These are phyloP conservation scores for Campylomormyrus tamandua DNA, from an alignment of 2,113 vertebrate genomes.

Conservation along the genomic window DNA sequence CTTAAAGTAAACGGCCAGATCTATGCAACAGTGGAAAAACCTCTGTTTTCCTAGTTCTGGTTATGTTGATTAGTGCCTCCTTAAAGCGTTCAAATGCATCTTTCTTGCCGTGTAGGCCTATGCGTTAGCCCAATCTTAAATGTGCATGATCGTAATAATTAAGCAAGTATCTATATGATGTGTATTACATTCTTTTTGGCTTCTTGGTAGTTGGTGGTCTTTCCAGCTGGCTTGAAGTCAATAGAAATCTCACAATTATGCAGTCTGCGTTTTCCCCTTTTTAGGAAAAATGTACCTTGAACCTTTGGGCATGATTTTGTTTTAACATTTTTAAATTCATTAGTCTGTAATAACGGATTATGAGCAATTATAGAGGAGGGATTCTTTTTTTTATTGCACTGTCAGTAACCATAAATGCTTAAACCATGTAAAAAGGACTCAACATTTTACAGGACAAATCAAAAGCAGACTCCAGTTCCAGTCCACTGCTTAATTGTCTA, in stretches of 20 bases:
- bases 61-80: neutral
- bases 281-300: neutral
- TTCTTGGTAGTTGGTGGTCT: neutral
- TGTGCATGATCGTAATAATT: neutral
- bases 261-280: neutral
- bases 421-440: neutral
- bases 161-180: neutral
- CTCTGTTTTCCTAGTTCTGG: neutral
- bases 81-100: neutral
- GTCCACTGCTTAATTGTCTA: constrained; percentile 53
- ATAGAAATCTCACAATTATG: neutral
- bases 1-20: neutral
- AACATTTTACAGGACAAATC: constrained; percentile 47
- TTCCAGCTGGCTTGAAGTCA: neutral
- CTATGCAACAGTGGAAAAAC: neutral
- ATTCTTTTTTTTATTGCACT: neutral
- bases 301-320: neutral
- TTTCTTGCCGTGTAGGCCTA: neutral
- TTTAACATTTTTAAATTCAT: neutral
- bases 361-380: neutral
- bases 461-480: constrained; percentile 39
- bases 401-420: neutral
- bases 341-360: neutral
- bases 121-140: neutral
- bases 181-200: neutral